These are phyloP conservation scores for Xenops minutus DNA, from an alignment of 2,797 vertebrate genomes.

Conservation along the genomic window DNA sequence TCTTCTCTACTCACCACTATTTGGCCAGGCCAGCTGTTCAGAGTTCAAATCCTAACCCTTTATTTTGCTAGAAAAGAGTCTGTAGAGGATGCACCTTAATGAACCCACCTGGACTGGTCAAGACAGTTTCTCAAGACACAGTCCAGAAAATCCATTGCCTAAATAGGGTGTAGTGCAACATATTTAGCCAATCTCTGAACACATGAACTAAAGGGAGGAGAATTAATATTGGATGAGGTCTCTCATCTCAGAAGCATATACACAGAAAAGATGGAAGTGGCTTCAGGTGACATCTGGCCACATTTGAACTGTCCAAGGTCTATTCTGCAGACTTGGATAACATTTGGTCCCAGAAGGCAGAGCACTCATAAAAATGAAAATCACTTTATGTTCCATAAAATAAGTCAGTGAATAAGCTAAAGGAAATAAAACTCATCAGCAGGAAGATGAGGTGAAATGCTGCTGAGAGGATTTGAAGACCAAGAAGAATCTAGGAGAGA, in stretches of 20 bases:
- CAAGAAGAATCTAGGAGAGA: background rate
- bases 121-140: accelerated
- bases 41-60: background rate
- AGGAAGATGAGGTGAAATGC: background rate
- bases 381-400: background rate
- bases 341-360: background rate
- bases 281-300: background rate
- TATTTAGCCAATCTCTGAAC: background rate
- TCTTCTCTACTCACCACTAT: background rate
- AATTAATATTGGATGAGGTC: background rate
- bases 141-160: background rate
- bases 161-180: accelerated
- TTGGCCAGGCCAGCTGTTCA: background rate
- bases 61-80: background rate
- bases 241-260: background rate
- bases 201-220: background rate
- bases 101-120: background rate
- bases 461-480: background rate
- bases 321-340: background rate
- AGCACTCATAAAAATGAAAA: background rate
- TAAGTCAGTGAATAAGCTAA: background rate
- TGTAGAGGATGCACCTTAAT: background rate
- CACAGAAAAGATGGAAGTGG: background rate
- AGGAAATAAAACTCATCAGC: background rate
- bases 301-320: background rate